Evolutionary conservation across 2,888 invertebrate genomes (phyloP), one percentile per base, ranked within the genome.

Genomic region (Pristionchus entomophagus): DNA sequence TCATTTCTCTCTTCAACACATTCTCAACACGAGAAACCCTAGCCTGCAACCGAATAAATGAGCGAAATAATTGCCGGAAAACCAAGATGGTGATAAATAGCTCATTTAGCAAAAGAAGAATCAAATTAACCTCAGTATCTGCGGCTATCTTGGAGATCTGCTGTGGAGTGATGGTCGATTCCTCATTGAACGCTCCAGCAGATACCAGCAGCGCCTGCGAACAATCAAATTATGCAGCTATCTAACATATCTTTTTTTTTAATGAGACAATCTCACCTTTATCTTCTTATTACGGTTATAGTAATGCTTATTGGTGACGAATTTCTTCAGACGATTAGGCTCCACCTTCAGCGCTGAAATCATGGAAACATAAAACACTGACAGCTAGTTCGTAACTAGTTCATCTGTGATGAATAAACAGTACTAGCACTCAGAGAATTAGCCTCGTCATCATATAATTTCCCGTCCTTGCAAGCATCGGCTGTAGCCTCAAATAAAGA

Each of bases 1-100:
- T 59, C n/a, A n/a, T 59, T n/a, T 29, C 59, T 26, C 59, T 59
- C 29, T 59, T 59, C 26, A 59, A n/a, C 22, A 59, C n/a, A 59
- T 59, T 59, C 59, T 59, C 59, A 59, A 59, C 59, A 59, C 59
- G 59, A 59, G 59, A 59, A 59, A 59, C n/a, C 29, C 26, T 59
- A 29, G 59, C 29, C 59, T 59, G 59, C 2, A 59, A 59, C 6
- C 17, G 12, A 22, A 51, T 6, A 3, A 51, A 22, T 12, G 4
- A 51, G 22, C 51, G 2, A 22, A 51, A 51, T 22, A 22, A 51
- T 51, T 51, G 6, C 19, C 17, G 4, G 22, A 51, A 4, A 51
- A 19, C 3, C 17, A 51, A 22, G 51, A 51, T 22, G 12, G 49
- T 49, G 49, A 49, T 49, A 49, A 49, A 51, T 51, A 19, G 51